Base-by-base conservation (phyloP, 1,140 invertebrate genomes). In the Galendromus occidentalis region DNA sequence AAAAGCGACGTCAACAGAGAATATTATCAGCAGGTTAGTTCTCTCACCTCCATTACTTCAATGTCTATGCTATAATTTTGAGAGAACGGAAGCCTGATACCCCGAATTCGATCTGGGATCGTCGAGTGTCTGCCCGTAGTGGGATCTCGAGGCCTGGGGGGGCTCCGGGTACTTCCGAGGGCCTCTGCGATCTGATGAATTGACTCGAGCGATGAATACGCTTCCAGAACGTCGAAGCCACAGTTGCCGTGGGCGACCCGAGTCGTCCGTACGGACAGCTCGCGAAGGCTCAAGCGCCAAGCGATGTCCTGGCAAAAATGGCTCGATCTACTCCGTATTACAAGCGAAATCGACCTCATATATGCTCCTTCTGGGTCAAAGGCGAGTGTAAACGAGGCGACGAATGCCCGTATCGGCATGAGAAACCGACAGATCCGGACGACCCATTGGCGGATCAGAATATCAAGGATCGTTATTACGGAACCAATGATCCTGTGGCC, bases 391-490 rank as follows among this genome's bases (percentile, higher is more conserved):
- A 94, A 73, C 80, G 96, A 76, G 96, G 96, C 17, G 95, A 99
- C 78, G 96, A 99, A 74, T 99, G 96, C 79, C 96, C 96, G 0
- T 99, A 98, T 75, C 74, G 96, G 22, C 96, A 99, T 73, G 96
- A 99, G 74, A 97, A 96, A 73, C 96, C 96, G 1, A 97, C 92
- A 20, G 95, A 99, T 79, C 95, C 95, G 0, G 96, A 99, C 78
- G 96, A 99, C 80, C 95, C 96, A 7, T 76, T 99, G 2, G 91
- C 91, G 17, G 92, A 98, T 79, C 96, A 99, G 74, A 99, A 99
- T 74, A 98, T 99, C 65, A 95, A 95, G 75, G 96, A 99, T 79
- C 76, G 85, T 69, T 99, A 96, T 74, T 98, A 98, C 79, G 96
- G 96, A 45, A 85, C 88, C 0, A 98, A 98, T 77, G 96, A 99